A percentile compares a stretch with the other conserved stretches of the same genome.
Conservation (phyloP, 2,113 vertebrate species). For the Mesoclemmys tuberculata region DNA sequence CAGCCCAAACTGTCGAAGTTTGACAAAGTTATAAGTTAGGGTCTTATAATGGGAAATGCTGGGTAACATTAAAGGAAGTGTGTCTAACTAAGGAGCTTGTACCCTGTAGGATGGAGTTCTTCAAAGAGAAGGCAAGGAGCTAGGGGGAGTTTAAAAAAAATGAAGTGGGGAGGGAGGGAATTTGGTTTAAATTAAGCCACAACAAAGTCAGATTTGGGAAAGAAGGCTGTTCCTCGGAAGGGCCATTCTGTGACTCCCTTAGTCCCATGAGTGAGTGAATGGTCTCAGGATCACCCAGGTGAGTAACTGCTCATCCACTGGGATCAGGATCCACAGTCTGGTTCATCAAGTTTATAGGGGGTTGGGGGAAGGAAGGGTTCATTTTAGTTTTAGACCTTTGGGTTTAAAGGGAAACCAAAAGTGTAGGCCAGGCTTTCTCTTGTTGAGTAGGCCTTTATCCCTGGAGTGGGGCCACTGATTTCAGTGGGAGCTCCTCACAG, state of each 20-base stretch:
- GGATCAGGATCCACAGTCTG: not conserved
- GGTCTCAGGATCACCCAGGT: not conserved
- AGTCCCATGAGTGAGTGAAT: not conserved
- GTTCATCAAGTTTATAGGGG: not conserved
- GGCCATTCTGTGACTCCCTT: not conserved
- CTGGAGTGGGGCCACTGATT: too few relatives aligned
- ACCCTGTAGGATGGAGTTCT: not conserved
- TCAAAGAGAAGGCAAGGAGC: conserved; percentile 35
- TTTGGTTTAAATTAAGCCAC: conserved; percentile 42
- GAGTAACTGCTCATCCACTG: not conserved
- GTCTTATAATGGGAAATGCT: not conserved
- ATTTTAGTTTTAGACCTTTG: not conserved
- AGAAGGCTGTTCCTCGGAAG: not conserved
- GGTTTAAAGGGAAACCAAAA: too few relatives aligned
- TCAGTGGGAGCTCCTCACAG: rapidly evolving
- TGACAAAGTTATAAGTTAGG: conserved; percentile 48
- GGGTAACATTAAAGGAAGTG: not conserved
- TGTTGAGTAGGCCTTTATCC: not conserved
- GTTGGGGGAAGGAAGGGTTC: not conserved
- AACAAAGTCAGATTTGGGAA: conserved; percentile 41
- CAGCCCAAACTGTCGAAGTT: not conserved
- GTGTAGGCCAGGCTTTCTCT: not conserved
- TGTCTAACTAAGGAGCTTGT: not conserved
- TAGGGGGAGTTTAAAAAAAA: conserved; percentile 37
- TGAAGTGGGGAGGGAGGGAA: conserved; percentile 21